phyloP scores from a whole-genome alignment of 2,888 invertebrate species.

The Allolobophora icterica region DNA sequence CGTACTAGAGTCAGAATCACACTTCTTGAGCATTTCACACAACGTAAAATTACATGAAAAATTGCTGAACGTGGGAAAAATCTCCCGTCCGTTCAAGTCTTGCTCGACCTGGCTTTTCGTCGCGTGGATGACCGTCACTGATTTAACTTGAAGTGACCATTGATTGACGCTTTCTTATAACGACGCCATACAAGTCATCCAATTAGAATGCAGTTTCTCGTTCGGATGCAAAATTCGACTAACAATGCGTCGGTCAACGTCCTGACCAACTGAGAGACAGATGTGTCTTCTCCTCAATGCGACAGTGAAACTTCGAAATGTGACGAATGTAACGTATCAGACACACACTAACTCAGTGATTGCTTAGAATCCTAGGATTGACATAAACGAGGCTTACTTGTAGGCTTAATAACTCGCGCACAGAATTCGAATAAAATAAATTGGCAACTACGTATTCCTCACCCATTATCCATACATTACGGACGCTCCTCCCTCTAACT shows the following conservation, averaged over 20 bases:
- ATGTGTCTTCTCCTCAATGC: not conserved
- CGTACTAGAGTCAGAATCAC: too few species aligned
- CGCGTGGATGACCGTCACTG: not conserved
- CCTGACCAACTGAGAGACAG: too few species aligned
- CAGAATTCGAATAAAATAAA: not conserved
- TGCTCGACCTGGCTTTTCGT: not conserved
- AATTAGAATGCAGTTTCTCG: too few species aligned
- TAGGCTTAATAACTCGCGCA: not conserved
- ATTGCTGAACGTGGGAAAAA: not conserved
- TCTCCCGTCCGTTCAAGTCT: not conserved
- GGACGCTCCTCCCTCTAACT: too few species aligned
- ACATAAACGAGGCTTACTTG: not conserved
- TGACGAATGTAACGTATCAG: not conserved
- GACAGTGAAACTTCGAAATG: not conserved
- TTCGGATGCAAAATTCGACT: too few species aligned
- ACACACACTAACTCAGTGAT: not conserved
- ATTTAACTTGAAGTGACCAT: too few species aligned
- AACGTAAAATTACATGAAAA: not conserved
- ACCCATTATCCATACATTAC: not conserved
- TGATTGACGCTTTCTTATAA: too few species aligned
- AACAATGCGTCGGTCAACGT: not conserved
- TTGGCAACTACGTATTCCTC: slow-evolving; percentile 1
- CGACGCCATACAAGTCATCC: too few species aligned
- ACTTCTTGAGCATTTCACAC: not conserved
- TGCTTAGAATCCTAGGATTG: not conserved